These are phyloP conservation scores for Dasysyrphus tricinctus DNA, from an alignment of 2,888 invertebrate genomes.

Conservation along the genomic window DNA sequence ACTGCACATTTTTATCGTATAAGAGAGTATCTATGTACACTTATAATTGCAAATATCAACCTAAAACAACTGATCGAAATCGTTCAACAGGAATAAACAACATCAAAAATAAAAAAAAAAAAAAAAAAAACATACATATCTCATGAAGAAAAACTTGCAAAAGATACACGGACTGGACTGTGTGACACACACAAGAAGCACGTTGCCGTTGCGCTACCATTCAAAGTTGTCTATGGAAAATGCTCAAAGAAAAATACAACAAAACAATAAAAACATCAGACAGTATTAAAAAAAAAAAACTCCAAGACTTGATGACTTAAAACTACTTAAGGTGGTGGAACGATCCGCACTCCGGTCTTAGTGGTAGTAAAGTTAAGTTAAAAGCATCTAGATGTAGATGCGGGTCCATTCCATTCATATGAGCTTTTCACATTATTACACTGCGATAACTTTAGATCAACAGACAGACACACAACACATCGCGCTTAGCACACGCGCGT, in stretches of 20 bases:
- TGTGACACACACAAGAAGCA: conserved; percentile 36
- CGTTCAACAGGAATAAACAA: conserved; percentile 56
- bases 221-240: conserved; percentile 47
- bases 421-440: conserved; percentile 84
- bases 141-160: conserved; percentile 54
- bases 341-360: conserved; percentile 45
- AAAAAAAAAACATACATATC: conserved; percentile 30
- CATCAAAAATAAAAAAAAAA: conserved; percentile 18
- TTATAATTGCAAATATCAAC: conserved; percentile 50
- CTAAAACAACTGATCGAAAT: conserved; percentile 47
- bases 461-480: conserved; percentile 78
- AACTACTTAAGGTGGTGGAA: conserved; percentile 70
- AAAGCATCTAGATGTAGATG: conserved; percentile 79
- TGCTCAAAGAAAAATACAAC: conserved; percentile 52
- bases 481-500: conserved; percentile 78
- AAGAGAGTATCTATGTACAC: conserved; percentile 9
- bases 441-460: conserved; percentile 82
- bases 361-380: conserved; percentile 79
- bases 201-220: neutral
- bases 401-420: conserved; percentile 83
- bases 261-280: neutral
- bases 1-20: conserved; percentile 20
- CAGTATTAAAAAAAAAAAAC: neutral
- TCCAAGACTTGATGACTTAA: conserved; percentile 26
- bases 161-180: conserved; percentile 14